Percentiles rank a stretch among this genome's conserved stretches.
These are phyloP conservation scores for Paramormyrops hopkinsi DNA, from an alignment of 2,797 vertebrate species.

Conservation along the genomic window DNA sequence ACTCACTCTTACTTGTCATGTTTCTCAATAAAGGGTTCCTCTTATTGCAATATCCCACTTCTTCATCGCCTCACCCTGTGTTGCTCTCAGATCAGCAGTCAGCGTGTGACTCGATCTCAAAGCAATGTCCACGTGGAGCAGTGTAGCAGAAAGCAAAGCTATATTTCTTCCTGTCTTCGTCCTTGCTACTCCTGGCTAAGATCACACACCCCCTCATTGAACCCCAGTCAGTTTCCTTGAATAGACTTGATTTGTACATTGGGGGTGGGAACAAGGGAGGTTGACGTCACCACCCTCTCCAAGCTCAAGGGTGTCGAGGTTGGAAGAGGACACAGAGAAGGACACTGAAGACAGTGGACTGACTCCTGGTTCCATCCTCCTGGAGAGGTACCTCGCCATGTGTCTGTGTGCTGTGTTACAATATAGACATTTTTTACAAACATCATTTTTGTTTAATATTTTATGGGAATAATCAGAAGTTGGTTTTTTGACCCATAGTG, in stretches of 20 bases:
- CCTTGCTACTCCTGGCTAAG: background rate
- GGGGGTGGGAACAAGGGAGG: background rate
- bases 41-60: background rate
- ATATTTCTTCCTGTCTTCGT: background rate
- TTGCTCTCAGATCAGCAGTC: background rate
- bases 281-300: background rate
- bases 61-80: background rate
- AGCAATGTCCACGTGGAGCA: background rate
- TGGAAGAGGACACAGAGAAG: slow-evolving; percentile 7
- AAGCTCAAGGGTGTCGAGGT: background rate
- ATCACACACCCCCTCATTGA: background rate
- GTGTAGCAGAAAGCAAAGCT: background rate
- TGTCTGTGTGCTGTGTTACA: background rate
- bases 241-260: background rate
- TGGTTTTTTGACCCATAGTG: background rate
- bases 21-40: background rate
- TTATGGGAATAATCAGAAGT: background rate
- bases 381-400: background rate
- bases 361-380: background rate
- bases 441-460: background rate
- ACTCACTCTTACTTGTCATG: background rate
- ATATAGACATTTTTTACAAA: background rate
- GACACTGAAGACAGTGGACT: background rate
- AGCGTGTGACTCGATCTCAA: background rate
- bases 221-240: background rate